Evolutionary conservation across 2,113 vertebrate genomes (phyloP).

Genomic region (Fulmarus glacialis): DNA sequence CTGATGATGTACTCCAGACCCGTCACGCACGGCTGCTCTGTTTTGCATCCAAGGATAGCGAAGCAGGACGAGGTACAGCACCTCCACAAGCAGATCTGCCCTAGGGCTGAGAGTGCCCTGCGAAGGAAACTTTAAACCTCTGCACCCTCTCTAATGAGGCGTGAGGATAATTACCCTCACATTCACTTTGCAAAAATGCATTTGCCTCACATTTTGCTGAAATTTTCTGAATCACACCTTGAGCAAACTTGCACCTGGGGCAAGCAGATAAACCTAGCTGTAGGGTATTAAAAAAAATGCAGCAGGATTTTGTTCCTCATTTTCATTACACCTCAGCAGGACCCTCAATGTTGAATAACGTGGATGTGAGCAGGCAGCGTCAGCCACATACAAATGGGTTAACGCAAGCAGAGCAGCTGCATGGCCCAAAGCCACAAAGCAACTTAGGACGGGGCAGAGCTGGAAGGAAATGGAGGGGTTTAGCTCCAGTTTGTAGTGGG

Average conservation of each 20-base stretch:
- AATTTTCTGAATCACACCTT: neutral
- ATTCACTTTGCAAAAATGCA: neutral
- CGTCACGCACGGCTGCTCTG: neutral
- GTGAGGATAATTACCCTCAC: neutral
- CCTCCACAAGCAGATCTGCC: neutral
- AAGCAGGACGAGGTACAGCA: neutral
- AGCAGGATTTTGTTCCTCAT: neutral
- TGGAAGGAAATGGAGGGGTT: neutral
- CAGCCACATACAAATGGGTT: neutral
- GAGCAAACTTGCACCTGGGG: neutral
- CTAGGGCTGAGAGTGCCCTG: neutral
- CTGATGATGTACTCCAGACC: neutral
- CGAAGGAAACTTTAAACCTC: neutral
- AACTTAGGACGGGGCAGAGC: conserved; percentile 2
- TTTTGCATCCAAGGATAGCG: neutral
- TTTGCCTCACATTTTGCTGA: neutral
- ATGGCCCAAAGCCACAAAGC: conserved; percentile 37
- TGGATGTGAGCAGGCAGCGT: neutral
- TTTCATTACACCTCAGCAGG: neutral
- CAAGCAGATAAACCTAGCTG: neutral
- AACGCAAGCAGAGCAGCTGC: conserved; percentile 59
- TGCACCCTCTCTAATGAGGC: neutral
- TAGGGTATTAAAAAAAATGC: neutral
- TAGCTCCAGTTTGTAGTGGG: neutral
- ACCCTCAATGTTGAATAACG: accelerated